Conservation (phyloP, 2,888 invertebrate species). For the Empis stercorea region DNA sequence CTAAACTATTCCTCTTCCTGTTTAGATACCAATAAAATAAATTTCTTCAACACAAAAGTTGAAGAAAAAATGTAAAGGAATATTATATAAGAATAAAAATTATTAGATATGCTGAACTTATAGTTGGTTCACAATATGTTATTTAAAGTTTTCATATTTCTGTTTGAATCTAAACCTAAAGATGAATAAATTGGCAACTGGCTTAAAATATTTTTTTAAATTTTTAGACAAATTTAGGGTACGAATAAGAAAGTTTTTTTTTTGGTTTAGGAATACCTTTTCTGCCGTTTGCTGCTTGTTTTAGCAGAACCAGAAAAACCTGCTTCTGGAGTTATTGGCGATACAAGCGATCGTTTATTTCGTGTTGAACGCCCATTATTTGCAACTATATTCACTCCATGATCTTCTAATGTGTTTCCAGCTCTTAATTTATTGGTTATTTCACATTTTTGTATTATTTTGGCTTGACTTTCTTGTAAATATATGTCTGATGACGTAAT, state of each 20-base stretch:
- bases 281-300: conserved; percentile 15
- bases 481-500: conserved; percentile 43
- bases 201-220: not conserved
- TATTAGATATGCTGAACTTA: too few relatives aligned
- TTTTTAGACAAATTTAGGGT: conserved; percentile 11
- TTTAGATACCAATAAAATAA: too few relatives aligned
- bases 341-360: conserved; percentile 14
- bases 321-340: conserved; percentile 17
- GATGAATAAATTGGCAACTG: too few relatives aligned
- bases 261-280: conserved; percentile 19
- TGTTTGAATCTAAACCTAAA: too few relatives aligned
- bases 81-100: too few relatives aligned
- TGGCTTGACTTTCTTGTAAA: conserved; percentile 44
- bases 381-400: not conserved
- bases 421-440: not conserved
- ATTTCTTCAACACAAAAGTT: too few relatives aligned
- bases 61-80: too few relatives aligned
- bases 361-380: conserved; percentile 11
- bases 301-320: conserved; percentile 18
- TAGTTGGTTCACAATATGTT: too few relatives aligned
- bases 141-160: too few relatives aligned
- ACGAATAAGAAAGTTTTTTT: conserved; percentile 3
- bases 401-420: not conserved
- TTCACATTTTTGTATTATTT: conserved; percentile 34
- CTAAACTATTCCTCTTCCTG: too few relatives aligned